These are phyloP conservation scores for Heterohyrax brucei DNA, from an alignment of 2,797 vertebrate species.

Conservation along the genomic window DNA sequence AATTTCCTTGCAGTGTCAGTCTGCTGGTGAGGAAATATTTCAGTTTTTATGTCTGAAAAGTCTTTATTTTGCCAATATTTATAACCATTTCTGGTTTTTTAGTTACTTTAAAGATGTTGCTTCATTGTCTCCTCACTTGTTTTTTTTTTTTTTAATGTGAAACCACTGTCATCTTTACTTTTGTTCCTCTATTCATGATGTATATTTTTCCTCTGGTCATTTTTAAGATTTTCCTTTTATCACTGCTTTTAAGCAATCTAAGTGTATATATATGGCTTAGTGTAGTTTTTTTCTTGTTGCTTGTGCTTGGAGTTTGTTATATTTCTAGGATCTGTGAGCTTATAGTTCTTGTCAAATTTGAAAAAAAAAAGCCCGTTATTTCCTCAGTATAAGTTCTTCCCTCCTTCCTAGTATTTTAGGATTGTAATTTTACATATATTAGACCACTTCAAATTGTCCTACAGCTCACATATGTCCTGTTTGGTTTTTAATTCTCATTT, in stretches of 20 bases:
- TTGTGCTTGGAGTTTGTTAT: neutral
- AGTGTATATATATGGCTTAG: neutral
- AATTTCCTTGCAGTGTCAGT: neutral
- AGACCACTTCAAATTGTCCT: neutral
- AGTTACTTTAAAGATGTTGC: neutral
- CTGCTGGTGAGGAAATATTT: neutral
- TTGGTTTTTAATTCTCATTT: neutral
- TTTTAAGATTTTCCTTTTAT: neutral
- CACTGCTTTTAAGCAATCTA: neutral
- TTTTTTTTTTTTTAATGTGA: neutral
- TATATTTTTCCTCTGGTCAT: neutral
- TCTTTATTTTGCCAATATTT: neutral
- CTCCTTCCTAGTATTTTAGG: neutral
- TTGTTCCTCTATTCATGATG: neutral
- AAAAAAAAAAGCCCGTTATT: neutral
- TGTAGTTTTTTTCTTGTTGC: neutral
- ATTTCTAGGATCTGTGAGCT: neutral
- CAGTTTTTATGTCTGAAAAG: too few species aligned
- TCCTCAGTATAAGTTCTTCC: neutral
- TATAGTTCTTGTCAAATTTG: slow-evolving; percentile 16
- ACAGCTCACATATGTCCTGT: neutral
- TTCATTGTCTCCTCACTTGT: neutral
- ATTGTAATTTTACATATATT: neutral
- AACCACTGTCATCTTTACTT: neutral
- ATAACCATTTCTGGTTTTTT: neutral